A percentile compares a stretch with the other conserved stretches of the same genome.
These are phyloP conservation scores for Hemicordylus capensis DNA, from an alignment of 2,113 vertebrate species.

Conservation along the genomic window DNA sequence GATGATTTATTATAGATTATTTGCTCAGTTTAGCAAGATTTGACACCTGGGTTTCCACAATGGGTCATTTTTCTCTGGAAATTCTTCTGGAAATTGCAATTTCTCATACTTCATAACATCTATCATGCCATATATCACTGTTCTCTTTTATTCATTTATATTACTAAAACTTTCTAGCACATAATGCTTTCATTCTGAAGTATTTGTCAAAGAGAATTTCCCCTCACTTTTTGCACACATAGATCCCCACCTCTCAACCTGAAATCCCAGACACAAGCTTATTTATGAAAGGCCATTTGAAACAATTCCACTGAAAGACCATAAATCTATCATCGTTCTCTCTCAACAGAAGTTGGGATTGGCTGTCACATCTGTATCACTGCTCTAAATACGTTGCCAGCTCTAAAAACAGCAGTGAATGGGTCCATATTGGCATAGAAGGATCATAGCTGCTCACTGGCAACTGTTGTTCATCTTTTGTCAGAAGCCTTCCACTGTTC, in stretches of 20 bases:
- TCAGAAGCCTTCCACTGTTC: neutral
- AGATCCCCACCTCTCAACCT: neutral
- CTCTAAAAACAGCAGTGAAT: neutral
- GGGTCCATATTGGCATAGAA: neutral
- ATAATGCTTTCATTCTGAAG: accelerated
- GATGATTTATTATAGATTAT: constrained; percentile 4
- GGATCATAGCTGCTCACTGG: neutral
- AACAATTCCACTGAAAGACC: neutral
- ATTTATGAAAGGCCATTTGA: neutral
- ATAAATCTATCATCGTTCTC: neutral
- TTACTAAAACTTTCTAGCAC: neutral
- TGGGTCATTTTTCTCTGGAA: constrained; percentile 2
- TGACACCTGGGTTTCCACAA: neutral
- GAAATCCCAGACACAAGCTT: neutral
- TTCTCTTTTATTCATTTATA: neutral
- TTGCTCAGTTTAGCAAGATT: neutral
- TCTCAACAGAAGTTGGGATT: neutral
- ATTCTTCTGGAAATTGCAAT: neutral
- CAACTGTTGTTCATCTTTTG: neutral
- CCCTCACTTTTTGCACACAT: neutral
- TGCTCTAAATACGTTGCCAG: neutral
- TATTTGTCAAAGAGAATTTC: neutral
- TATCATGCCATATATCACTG: constrained; percentile 11
- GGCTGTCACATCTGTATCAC: accelerated
- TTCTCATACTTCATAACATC: constrained; percentile 8